Evolutionary conservation across 2,113 vertebrate genomes (phyloP).

Genomic region (Loxodonta africana): DNA sequence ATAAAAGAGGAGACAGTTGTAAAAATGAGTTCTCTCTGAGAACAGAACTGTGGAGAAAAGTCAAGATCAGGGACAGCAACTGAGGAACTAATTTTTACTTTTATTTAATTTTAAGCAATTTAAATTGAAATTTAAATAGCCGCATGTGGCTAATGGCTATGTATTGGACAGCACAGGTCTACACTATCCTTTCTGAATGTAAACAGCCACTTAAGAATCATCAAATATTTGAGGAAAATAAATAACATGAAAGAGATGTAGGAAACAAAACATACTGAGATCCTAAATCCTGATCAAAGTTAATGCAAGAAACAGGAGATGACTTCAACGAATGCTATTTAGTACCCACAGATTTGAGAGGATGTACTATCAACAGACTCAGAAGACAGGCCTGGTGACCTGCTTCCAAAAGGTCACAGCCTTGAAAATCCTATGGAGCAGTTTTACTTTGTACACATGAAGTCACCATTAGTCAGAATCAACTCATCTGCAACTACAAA

Average conservation of each 20-base stretch:
- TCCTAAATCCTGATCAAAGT: conserved; percentile 13
- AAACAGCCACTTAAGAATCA: neutral
- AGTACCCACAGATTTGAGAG: conserved; percentile 19
- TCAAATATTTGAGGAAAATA: neutral
- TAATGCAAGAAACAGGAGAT: conserved; percentile 1
- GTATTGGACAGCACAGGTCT: neutral
- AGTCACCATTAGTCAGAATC: no score
- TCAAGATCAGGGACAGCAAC: neutral
- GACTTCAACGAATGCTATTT: neutral
- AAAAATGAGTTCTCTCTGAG: neutral
- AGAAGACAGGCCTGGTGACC: neutral
- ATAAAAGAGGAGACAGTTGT: neutral
- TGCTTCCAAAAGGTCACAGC: neutral
- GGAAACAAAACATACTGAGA: neutral
- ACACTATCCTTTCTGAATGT: neutral
- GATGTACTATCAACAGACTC: neutral
- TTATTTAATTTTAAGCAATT: conserved; percentile 26
- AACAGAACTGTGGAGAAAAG: neutral
- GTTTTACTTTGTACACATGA: no score
- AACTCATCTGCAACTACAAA: no score
- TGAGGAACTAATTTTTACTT: neutral
- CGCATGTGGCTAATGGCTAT: neutral
- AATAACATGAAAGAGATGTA: conserved; percentile 7
- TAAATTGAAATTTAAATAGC: conserved; percentile 23
- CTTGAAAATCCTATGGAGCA: no score